Evolutionary conservation across 2,797 vertebrate species (phyloP).

Genomic region (Emys orbicularis): DNA sequence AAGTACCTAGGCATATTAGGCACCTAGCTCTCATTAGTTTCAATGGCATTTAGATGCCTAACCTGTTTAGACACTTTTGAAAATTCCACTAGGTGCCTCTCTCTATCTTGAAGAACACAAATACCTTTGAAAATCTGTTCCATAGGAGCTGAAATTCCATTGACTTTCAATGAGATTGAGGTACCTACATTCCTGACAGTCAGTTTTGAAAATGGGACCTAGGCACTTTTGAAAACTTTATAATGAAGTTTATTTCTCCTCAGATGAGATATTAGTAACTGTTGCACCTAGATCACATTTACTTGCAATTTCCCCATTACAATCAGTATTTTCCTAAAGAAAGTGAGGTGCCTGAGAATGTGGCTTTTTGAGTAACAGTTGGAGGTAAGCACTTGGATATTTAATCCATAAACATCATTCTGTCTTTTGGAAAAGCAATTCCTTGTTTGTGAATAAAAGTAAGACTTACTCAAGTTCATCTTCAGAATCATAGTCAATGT

Average conservation of each 20-base stretch:
- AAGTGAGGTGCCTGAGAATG: neutral
- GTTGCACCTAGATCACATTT: neutral
- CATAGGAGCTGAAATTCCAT: neutral
- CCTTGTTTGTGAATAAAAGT: neutral
- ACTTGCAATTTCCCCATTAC: neutral
- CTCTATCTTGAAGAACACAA: neutral
- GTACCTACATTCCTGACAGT: neutral
- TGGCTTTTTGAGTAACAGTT: neutral
- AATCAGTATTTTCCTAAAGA: neutral
- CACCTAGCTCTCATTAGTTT: neutral
- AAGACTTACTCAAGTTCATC: slow-evolving; percentile 87
- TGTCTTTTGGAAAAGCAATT: neutral
- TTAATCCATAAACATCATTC: neutral
- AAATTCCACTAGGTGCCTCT: neutral
- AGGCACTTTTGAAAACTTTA: slow-evolving; percentile 19
- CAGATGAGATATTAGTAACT: slow-evolving; percentile 18
- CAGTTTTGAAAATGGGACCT: neutral
- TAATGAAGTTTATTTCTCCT: slow-evolving; percentile 14
- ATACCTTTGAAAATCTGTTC: neutral
- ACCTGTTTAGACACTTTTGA: neutral
- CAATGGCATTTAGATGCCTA: neutral
- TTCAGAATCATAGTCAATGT: slow-evolving; percentile 83
- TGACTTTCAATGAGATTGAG: neutral
- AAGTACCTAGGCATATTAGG: neutral
- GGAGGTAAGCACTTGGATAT: neutral